Evolutionary conservation across 1,140 invertebrate genomes (phyloP).

Genomic region (Macrostomum lignano): DNA sequence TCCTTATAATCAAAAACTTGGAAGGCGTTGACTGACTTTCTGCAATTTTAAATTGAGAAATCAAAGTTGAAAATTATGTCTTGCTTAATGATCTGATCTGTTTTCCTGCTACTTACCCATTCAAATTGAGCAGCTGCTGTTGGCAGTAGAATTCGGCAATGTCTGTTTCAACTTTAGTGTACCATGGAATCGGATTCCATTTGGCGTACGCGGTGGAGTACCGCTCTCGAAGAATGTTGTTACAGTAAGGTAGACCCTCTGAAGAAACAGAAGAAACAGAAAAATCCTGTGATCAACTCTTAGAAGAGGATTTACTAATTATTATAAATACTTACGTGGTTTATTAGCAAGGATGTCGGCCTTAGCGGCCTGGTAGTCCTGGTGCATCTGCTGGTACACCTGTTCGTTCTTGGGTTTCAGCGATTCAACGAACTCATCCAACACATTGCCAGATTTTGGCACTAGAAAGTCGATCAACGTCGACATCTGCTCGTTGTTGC

Average conservation of each 20-base stretch:
- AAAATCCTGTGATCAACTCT: not conserved
- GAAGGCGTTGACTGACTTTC: not conserved
- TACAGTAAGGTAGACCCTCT: constrained; percentile 2
- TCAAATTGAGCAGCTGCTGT: not conserved
- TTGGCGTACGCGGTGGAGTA: not conserved
- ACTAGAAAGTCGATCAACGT: constrained; percentile 1
- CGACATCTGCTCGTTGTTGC: not conserved
- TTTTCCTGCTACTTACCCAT: not conserved
- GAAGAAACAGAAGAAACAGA: not conserved
- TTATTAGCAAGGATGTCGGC: constrained; percentile 1
- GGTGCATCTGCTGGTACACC: not conserved
- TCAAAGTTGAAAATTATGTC: no score
- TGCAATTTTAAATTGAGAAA: no score
- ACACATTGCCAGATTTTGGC: not conserved
- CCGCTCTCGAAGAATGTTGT: not conserved
- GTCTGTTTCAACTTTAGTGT: not conserved
- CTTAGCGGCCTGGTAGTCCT: constrained; percentile 1
- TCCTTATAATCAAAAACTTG: not conserved
- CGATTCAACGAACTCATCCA: not conserved
- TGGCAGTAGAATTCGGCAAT: constrained; percentile 1
- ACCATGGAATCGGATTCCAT: constrained; percentile 1
- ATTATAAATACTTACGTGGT: constrained; percentile 1
- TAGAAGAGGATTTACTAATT: not conserved
- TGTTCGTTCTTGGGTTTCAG: not conserved
- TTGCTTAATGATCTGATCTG: not conserved